Conservation (phyloP, 2,113 vertebrate species). For the Melanotaenia duboulayi region DNA sequence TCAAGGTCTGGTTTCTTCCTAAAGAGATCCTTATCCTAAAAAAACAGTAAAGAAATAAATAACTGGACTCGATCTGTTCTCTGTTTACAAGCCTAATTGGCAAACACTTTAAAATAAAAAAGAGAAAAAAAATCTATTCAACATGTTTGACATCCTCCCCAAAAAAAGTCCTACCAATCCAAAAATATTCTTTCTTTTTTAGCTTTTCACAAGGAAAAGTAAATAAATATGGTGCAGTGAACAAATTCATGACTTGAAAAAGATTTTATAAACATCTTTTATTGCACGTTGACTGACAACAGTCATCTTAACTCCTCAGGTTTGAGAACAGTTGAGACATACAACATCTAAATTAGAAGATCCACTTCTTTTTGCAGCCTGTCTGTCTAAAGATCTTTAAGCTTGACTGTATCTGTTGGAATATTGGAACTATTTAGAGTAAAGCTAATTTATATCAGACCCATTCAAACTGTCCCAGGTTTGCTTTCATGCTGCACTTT, state of each 20-base stretch:
- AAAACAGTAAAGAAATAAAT: not conserved
- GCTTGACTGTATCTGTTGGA: conserved; percentile 14
- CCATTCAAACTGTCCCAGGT: too few relatives aligned
- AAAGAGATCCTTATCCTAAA: conserved; percentile 38
- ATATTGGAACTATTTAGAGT: too few relatives aligned
- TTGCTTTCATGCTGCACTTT: too few relatives aligned
- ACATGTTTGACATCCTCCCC: not conserved
- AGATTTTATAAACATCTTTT: too few relatives aligned
- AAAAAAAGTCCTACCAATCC: too few relatives aligned
- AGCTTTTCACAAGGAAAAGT: not conserved
- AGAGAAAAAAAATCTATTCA: conserved; percentile 57
- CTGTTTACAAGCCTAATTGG: conserved; percentile 59
- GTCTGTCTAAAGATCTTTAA: conserved; percentile 62
- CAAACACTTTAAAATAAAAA: conserved; percentile 50
- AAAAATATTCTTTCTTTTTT: conserved; percentile 16
- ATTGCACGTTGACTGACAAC: too few relatives aligned
- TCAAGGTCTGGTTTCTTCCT: conserved; percentile 39
- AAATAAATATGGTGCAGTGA: conserved; percentile 12
- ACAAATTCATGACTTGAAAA: conserved; percentile 13
- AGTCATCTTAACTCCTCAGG: too few relatives aligned
- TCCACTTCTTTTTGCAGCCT: conserved; percentile 61
- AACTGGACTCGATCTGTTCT: conserved; percentile 27
- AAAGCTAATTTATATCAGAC: too few relatives aligned
- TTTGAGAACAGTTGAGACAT: conserved; percentile 12
- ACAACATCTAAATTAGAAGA: conserved; percentile 70